phyloP scores from a whole-genome alignment of 2,113 vertebrate species.

The Alouatta palliata region DNA sequence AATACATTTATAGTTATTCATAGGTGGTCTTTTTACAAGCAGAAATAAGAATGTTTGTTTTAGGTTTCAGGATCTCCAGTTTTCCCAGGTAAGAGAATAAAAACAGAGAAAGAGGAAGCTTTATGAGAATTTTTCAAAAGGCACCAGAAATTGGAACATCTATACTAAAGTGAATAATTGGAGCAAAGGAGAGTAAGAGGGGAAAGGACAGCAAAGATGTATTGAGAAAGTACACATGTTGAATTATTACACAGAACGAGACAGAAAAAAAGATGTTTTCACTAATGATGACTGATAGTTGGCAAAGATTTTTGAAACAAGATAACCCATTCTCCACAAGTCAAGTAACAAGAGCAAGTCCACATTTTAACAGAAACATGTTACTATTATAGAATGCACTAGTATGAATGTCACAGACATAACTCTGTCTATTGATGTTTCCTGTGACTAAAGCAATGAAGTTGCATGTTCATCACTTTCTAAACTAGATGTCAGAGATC shows the following conservation, averaged over 20 bases:
- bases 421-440: slow-evolving; percentile 46
- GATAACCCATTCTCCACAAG: slow-evolving; percentile 29
- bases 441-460: slow-evolving; percentile 41
- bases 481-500: slow-evolving; percentile 64
- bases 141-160: slow-evolving; percentile 41
- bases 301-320: slow-evolving; percentile 62
- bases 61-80: not conserved
- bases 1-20: not conserved
- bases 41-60: slow-evolving; percentile 12
- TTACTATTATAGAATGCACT: slow-evolving; percentile 6
- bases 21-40: not conserved
- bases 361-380: slow-evolving; percentile 45
- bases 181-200: not conserved
- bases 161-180: slow-evolving; percentile 4
- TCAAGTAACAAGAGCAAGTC: slow-evolving; percentile 36
- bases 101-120: slow-evolving; percentile 1
- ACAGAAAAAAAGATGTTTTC: not conserved
- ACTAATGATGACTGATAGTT: slow-evolving; percentile 61
- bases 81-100: slow-evolving; percentile 16
- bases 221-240: slow-evolving; percentile 54
- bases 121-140: slow-evolving; percentile 34
- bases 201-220: slow-evolving; percentile 28
- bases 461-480: slow-evolving; percentile 60
- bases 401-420: not conserved
- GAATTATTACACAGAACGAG: slow-evolving; percentile 58